Evolutionary conservation across 2,888 invertebrate species (phyloP).

Genomic region (Scaptomyza caliginosa): DNA sequence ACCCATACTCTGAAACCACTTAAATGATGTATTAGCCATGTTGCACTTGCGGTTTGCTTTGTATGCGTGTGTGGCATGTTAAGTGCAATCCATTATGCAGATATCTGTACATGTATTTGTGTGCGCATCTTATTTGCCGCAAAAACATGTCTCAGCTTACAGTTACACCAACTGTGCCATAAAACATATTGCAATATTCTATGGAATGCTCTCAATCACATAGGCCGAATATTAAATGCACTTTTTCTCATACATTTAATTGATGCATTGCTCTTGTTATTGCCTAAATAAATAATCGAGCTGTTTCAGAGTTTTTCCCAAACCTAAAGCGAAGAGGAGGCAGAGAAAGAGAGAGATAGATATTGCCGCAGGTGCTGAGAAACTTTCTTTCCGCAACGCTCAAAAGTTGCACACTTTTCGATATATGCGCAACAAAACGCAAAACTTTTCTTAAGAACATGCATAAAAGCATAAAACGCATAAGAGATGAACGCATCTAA

Average conservation of each 20-base stretch:
- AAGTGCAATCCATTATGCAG: slow-evolving; percentile 79
- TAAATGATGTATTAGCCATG: slow-evolving; percentile 75
- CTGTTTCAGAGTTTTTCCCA: not conserved
- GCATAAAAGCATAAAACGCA: slow-evolving; percentile 55
- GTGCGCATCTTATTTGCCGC: slow-evolving; percentile 14
- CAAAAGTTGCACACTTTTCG: slow-evolving; percentile 40
- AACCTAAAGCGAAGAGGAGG: no score
- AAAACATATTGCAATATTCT: slow-evolving; percentile 22
- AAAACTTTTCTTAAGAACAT: slow-evolving; percentile 53
- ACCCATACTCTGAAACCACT: slow-evolving; percentile 2
- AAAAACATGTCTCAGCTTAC: slow-evolving; percentile 14
- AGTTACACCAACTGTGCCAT: slow-evolving; percentile 17
- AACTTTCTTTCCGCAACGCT: slow-evolving; percentile 24
- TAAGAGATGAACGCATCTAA: slow-evolving; percentile 40
- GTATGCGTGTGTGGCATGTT: slow-evolving; percentile 68
- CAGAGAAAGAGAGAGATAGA: slow-evolving; percentile 9
- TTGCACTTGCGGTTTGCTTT: slow-evolving; percentile 56
- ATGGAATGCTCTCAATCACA: slow-evolving; percentile 43
- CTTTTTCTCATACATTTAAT: not conserved
- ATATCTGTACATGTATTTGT: slow-evolving; percentile 37
- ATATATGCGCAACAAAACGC: slow-evolving; percentile 18
- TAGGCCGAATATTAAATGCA: slow-evolving; percentile 1
- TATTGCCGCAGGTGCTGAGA: slow-evolving; percentile 49
- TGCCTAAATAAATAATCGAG: not conserved
- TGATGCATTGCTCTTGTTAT: not conserved